Conservation (phyloP, 2,797 vertebrate genomes). For the Orientallactaga sibirica region DNA sequence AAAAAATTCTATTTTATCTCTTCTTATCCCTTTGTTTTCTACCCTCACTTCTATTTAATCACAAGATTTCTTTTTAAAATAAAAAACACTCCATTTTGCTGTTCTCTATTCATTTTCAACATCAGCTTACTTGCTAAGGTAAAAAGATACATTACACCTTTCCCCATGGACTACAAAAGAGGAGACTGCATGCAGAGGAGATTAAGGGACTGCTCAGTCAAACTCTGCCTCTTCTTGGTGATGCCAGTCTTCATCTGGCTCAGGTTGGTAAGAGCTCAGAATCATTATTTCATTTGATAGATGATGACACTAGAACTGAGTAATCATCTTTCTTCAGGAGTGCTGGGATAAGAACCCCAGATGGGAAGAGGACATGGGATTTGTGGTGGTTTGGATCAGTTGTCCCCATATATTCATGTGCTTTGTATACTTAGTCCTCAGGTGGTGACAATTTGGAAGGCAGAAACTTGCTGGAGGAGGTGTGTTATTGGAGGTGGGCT, state of each 20-base stretch:
- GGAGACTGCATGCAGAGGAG: conserved; percentile 39
- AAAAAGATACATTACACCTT: not conserved
- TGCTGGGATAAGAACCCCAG: not conserved
- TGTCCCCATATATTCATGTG: too few species aligned
- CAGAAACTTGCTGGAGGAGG: too few species aligned
- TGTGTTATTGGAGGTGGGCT: too few species aligned
- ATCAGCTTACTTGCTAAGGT: conserved; percentile 40
- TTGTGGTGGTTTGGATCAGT: not conserved
- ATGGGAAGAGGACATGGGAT: not conserved
- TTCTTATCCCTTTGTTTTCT: conserved; percentile 54
- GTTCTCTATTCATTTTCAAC: conserved; percentile 17
- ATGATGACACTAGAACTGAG: not conserved
- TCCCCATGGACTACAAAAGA: not conserved
- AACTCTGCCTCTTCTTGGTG: conserved; percentile 52
- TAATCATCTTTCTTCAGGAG: not conserved
- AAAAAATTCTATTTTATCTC: conserved; percentile 49
- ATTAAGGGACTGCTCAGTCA: conserved; percentile 62
- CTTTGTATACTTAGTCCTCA: too few species aligned
- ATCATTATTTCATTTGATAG: conserved; percentile 69
- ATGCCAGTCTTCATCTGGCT: conserved; percentile 66
- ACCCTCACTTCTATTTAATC: conserved; percentile 31
- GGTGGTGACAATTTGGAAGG: too few species aligned
- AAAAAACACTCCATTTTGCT: conserved; percentile 41
- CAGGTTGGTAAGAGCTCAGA: conserved; percentile 11
- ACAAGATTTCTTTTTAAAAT: conserved; percentile 2